These are phyloP conservation scores for Cepaea hortensis DNA, from an alignment of 2,888 invertebrate genomes.

Conservation along the genomic window DNA sequence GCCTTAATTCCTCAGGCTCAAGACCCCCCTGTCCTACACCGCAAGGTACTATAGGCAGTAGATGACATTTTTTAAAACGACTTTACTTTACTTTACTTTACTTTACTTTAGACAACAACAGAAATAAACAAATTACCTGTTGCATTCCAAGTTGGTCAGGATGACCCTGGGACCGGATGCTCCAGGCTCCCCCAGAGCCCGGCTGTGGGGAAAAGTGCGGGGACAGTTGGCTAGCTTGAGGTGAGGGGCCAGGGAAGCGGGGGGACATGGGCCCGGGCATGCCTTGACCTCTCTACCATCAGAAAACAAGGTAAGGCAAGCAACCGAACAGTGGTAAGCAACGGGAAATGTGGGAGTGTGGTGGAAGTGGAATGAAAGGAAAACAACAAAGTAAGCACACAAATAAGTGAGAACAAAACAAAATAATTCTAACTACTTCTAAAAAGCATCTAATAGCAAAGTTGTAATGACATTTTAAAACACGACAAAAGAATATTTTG, in stretches of 20 bases:
- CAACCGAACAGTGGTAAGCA: constrained; percentile 14
- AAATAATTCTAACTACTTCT: not conserved
- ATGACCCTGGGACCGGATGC: constrained; percentile 36
- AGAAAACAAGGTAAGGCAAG: constrained; percentile 28
- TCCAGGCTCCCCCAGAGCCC: constrained; percentile 41
- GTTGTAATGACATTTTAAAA: too few relatives aligned
- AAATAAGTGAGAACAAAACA: constrained; percentile 12
- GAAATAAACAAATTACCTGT: constrained; percentile 28
- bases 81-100: not conserved
- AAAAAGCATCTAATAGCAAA: not conserved
- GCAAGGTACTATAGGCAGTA: too few relatives aligned
- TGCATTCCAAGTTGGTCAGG: constrained; percentile 36
- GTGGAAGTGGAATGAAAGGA: not conserved
- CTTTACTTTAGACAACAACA: not conserved
- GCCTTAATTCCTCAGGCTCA: too few relatives aligned
- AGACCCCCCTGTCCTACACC: too few relatives aligned
- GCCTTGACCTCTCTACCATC: constrained; percentile 65
- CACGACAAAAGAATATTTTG: too few relatives aligned
- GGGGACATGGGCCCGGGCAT: constrained; percentile 73
- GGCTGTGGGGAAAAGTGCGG: constrained; percentile 58
- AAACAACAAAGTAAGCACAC: not conserved
- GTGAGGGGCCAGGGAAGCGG: constrained; percentile 59
- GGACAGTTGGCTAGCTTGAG: constrained; percentile 63
- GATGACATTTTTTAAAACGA: too few relatives aligned
- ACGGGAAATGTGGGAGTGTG: not conserved